Evolutionary conservation across 2,888 invertebrate species (phyloP).

Genomic region (Himalopsyche japonica): DNA sequence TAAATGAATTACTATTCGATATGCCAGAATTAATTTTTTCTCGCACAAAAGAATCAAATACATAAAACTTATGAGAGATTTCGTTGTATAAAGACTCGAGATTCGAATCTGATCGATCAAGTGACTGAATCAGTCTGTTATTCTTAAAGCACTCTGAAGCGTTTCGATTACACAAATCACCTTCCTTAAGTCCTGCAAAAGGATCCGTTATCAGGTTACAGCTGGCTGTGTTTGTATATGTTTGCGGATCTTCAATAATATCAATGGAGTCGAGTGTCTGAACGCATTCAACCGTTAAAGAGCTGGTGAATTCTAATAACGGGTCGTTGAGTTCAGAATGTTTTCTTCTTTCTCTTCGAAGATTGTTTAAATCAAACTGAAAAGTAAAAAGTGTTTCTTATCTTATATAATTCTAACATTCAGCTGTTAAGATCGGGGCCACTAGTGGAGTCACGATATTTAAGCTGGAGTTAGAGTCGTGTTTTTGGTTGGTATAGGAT

Average conservation of each 20-base stretch:
- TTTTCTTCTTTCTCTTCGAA: neutral
- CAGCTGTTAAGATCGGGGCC: too few species aligned
- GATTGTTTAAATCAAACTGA: neutral
- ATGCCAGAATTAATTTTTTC: neutral
- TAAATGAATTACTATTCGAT: neutral
- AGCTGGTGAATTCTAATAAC: neutral
- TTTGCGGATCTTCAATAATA: neutral
- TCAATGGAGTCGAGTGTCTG: neutral
- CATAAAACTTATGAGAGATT: neutral
- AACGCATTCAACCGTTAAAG: neutral
- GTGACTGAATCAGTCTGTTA: too few species aligned
- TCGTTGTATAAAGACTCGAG: neutral
- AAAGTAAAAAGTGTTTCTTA: neutral
- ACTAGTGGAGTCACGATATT: too few species aligned
- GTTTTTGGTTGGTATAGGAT: too few species aligned
- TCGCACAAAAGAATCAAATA: neutral
- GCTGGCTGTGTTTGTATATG: neutral
- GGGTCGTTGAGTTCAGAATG: neutral
- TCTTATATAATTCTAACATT: too few species aligned
- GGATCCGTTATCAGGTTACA: neutral
- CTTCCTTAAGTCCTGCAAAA: neutral
- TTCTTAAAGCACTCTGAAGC: neutral
- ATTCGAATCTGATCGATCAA: neutral
- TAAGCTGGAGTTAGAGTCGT: too few species aligned
- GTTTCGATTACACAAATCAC: neutral